Evolutionary conservation across 2,888 invertebrate species (phyloP), one percentile per base, ranked within the genome.

Genomic region (Pachycephus smyrnensis): DNA sequence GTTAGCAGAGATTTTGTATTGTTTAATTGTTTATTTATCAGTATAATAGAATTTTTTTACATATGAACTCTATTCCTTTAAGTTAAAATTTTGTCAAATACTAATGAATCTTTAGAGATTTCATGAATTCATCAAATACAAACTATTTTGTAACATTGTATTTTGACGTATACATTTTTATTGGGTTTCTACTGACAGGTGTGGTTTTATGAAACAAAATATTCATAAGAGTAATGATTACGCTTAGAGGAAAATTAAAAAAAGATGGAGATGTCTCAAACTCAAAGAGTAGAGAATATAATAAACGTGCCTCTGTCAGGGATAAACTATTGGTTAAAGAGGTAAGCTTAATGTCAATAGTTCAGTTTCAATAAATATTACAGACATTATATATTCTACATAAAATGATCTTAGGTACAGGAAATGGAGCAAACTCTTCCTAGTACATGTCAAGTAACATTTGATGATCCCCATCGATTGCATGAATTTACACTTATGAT

Each of bases 351-450:
- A 36, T 76, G 55, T 33, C 12, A 23, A 77, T 73, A 32, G 30
- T 30, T 71, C 1, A 30, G 12, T 6, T 73, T 71, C 23, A 55
- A 55, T 55, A 55, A 55, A 55, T 55, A 55, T 55, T 15, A 23
- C 9, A 55, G 1, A 23, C 9, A 55, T 9, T 55, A 55, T 55
- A 55, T 55, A 76, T 75, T 55, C 31, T 40, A 36, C 32, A 55
- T 33, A 55, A 74, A 11, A 40, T 55, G 74, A 3, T 12, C 83
- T 40, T 80, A 95, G 92, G 93, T 95, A 33, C 94, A 94, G 87
- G 98, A 98, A 92, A 96, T 98, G 96, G 95, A 97, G 86, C 96
- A 96, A 89, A 95, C 95, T 84, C 93, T 98, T 82, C 97, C 98
- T 35, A 92, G 93, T 79, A 96, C 96, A 23, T 98, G 98, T 92